Conservation (phyloP, 53 echinoderm and acorn worm genomes). For the Astropecten irregularis region DNA sequence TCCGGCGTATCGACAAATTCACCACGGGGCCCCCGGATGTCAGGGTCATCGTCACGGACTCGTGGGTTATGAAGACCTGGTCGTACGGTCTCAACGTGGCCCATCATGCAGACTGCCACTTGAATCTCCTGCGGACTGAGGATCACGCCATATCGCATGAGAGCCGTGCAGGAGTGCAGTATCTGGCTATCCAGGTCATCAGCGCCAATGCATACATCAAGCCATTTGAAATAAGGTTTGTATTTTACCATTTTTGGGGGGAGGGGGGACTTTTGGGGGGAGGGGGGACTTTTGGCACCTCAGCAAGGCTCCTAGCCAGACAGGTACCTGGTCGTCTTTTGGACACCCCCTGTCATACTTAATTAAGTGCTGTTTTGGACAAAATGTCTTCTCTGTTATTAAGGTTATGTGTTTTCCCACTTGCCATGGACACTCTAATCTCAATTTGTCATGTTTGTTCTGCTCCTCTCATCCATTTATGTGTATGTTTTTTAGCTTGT, state of each 20-base stretch:
- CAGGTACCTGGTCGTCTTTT: too few relatives aligned
- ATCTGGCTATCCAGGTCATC: conserved; percentile 75
- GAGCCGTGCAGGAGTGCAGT: conserved; percentile 79
- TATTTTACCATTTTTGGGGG: neutral
- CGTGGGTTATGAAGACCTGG: conserved; percentile 90
- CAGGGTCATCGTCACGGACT: conserved; percentile 89
- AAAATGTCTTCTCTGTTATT: too few relatives aligned
- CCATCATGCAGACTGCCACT: conserved; percentile 84
- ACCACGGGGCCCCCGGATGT: conserved; percentile 78
- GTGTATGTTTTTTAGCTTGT: too few relatives aligned
- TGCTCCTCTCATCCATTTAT: too few relatives aligned
- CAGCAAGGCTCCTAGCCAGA: too few relatives aligned
- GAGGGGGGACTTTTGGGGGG: too few relatives aligned
- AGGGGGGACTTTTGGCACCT: too few relatives aligned
- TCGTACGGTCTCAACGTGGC: conserved; percentile 77
- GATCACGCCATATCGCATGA: conserved; percentile 85
- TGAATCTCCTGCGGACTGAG: conserved; percentile 77
- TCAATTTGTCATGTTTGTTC: too few relatives aligned
- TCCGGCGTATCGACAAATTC: conserved; percentile 92
- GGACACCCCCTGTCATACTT: too few relatives aligned
- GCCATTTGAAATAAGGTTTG: conserved; percentile 82
- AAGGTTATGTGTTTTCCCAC: too few relatives aligned
- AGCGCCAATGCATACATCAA: conserved; percentile 77
- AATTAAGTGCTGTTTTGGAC: too few relatives aligned
- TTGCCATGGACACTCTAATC: too few relatives aligned